phyloP scores from a whole-genome alignment of 2,797 vertebrate species.

The Graptemys geographica region DNA sequence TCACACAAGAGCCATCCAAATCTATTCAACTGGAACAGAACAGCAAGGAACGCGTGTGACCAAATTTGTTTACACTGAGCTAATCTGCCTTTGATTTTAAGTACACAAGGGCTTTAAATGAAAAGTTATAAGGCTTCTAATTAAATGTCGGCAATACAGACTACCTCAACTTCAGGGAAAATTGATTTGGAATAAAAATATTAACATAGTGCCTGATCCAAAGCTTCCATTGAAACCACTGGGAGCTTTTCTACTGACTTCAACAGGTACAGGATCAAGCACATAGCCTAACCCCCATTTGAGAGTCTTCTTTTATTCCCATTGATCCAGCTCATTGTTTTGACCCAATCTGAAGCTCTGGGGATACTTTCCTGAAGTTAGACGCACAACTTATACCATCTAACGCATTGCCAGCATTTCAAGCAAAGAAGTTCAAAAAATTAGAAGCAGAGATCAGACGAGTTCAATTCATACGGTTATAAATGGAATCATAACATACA shows the following conservation, averaged over 20 bases:
- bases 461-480: neutral
- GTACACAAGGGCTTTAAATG: neutral
- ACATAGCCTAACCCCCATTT: neutral
- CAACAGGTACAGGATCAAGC: neutral
- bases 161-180: neutral
- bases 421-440: neutral
- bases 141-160: conserved; percentile 13
- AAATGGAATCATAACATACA: neutral
- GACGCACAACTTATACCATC: neutral
- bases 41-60: conserved; percentile 12
- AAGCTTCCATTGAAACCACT: neutral
- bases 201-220: neutral
- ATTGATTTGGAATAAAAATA: conserved; percentile 11
- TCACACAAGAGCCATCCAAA: conserved; percentile 44
- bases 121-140: conserved; percentile 9
- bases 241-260: neutral
- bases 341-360: neutral
- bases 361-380: neutral
- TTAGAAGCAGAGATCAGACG: neutral
- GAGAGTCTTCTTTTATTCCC: neutral
- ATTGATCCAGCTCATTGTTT: neutral
- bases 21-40: conserved; percentile 41
- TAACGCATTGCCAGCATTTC: accelerated
- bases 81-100: conserved; percentile 20
- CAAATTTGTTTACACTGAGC: conserved; percentile 40